phyloP scores from a whole-genome alignment of 1,140 invertebrate species.

The Caenorhabditis inopinata region DNA sequence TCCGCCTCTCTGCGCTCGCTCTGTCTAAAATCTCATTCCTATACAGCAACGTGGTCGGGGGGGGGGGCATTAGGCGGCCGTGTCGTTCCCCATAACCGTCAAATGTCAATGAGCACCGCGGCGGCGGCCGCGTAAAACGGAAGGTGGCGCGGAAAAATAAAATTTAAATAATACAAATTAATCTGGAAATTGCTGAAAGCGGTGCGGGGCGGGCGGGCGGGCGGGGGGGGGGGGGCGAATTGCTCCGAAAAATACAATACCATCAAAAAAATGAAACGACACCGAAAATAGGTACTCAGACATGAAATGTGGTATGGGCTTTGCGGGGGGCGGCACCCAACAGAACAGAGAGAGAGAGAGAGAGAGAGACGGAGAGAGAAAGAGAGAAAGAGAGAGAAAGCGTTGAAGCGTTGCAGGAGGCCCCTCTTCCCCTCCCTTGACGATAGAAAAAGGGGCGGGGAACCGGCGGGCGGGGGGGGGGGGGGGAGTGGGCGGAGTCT shows the following conservation, averaged over 20 bases:
- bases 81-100: slow-evolving; percentile 14
- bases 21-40: not conserved
- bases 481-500: not conserved
- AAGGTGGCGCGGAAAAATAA: too few species aligned
- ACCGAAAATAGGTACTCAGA: slow-evolving; percentile 31
- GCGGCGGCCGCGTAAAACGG: too few species aligned
- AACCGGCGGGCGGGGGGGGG: not conserved
- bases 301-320: slow-evolving; percentile 32
- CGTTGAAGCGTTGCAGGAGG: too few species aligned
- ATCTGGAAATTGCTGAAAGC: too few species aligned
- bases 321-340: not conserved
- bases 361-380: too few species aligned
- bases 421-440: not conserved
- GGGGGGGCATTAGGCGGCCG: not conserved
- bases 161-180: too few species aligned
- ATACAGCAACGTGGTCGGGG: too few species aligned
- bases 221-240: not conserved
- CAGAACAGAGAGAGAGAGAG: too few species aligned
- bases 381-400: too few species aligned
- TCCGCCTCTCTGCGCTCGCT: too few species aligned
- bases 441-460: too few species aligned
- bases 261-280: not conserved
- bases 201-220: not conserved
- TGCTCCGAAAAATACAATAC: not conserved
- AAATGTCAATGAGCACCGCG: not conserved